phyloP scores from a whole-genome alignment of 2,888 invertebrate genomes.

The Hoplodrina ambigua region DNA sequence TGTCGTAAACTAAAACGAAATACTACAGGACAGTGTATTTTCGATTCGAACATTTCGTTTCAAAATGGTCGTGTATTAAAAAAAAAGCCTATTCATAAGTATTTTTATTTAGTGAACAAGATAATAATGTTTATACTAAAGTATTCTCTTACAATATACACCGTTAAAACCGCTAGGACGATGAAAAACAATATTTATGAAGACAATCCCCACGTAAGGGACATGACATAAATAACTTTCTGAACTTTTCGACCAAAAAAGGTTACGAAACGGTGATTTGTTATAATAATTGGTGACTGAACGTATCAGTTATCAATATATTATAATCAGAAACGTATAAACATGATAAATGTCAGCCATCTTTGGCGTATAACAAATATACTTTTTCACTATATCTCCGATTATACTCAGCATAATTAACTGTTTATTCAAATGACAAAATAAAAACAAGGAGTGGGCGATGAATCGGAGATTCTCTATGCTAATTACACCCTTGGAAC shows the following conservation, averaged over 20 bases:
- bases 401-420: slow-evolving; percentile 81
- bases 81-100: not conserved
- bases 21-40: too few species aligned
- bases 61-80: too few species aligned
- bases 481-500: slow-evolving; percentile 71
- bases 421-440: slow-evolving; percentile 82
- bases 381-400: slow-evolving; percentile 42
- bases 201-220: slow-evolving; percentile 7
- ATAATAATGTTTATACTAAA: not conserved
- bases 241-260: slow-evolving; percentile 7
- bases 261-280: slow-evolving; percentile 24
- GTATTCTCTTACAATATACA: slow-evolving; percentile 6
- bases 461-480: slow-evolving; percentile 58
- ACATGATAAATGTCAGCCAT: slow-evolving; percentile 41
- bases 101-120: not conserved
- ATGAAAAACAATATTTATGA: slow-evolving; percentile 28
- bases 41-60: too few species aligned
- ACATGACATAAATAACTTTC: slow-evolving; percentile 17
- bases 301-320: slow-evolving; percentile 46
- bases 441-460: slow-evolving; percentile 79
- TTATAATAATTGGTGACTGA: slow-evolving; percentile 34
- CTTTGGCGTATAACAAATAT: slow-evolving; percentile 40
- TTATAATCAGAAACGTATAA: slow-evolving; percentile 47
- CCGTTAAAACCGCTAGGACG: slow-evolving; percentile 4
- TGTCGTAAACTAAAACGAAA: too few species aligned